These are phyloP conservation scores for Cosmia pyralina DNA, from an alignment of 2,888 invertebrate genomes.

Conservation along the genomic window DNA sequence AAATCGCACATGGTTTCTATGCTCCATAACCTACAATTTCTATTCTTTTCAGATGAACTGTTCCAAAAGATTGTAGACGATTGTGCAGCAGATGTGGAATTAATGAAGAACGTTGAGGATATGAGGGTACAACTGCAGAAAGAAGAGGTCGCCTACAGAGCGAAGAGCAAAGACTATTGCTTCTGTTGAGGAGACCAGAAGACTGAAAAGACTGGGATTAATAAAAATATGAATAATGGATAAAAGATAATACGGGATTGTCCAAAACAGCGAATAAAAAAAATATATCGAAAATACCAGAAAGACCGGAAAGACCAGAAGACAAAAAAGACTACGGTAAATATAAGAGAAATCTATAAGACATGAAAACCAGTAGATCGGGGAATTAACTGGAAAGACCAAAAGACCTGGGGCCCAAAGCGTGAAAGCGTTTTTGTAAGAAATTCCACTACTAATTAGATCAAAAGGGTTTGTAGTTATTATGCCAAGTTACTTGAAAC, in stretches of 20 bases:
- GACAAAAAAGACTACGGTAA: too few relatives aligned
- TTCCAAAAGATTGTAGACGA: slow-evolving; percentile 88
- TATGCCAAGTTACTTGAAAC: background rate
- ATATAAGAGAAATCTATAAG: background rate
- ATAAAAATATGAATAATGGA: background rate
- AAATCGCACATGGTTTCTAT: too few relatives aligned
- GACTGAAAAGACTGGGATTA: slow-evolving; percentile 8
- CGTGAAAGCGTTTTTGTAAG: background rate
- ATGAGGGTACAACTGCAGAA: slow-evolving; percentile 76
- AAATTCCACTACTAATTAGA: background rate
- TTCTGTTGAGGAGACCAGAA: slow-evolving; percentile 52
- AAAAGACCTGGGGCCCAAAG: background rate
- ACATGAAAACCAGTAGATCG: background rate
- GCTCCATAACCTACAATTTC: background rate
- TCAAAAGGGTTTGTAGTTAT: background rate
- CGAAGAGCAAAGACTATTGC: slow-evolving; percentile 65
- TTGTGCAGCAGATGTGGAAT: slow-evolving; percentile 76
- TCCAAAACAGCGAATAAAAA: background rate
- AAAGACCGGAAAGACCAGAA: background rate
- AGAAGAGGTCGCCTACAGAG: slow-evolving; percentile 72
- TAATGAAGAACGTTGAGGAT: slow-evolving; percentile 81
- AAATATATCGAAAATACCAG: background rate
- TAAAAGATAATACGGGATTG: too few relatives aligned
- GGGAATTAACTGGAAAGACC: background rate
- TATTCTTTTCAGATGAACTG: slow-evolving; percentile 81